These are phyloP conservation scores for Cephalopachus bancanus DNA, from an alignment of 2,797 vertebrate species.

Conservation along the genomic window DNA sequence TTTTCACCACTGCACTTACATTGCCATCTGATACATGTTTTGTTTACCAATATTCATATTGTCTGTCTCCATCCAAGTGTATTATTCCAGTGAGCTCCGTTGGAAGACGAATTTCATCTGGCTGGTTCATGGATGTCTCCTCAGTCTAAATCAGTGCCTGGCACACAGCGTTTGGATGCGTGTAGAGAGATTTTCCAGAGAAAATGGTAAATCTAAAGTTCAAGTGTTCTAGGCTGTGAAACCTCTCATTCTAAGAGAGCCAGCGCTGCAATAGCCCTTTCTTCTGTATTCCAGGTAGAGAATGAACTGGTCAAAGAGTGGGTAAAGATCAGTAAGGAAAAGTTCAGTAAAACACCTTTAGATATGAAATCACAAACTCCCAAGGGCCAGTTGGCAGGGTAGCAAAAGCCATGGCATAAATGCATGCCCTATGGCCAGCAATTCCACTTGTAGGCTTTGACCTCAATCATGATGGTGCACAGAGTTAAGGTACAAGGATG, in stretches of 20 bases:
- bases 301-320: background rate
- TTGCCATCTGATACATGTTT: background rate
- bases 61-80: background rate
- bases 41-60: background rate
- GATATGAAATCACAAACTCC: background rate
- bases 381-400: background rate
- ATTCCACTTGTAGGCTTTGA: background rate
- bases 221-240: background rate
- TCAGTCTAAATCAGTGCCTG: background rate
- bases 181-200: background rate
- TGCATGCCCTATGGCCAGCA: background rate
- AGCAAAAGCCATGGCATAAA: background rate
- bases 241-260: background rate
- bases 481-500: background rate
- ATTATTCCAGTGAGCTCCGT: background rate
- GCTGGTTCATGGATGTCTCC: background rate
- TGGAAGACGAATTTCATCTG: background rate
- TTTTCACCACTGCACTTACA: background rate
- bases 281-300: background rate
- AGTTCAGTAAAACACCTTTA: background rate
- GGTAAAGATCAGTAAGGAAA: background rate
- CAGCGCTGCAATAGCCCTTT: too few relatives aligned
- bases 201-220: background rate
- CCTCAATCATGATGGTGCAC: too few relatives aligned
- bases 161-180: background rate